These are phyloP conservation scores for Vulpes vulpes DNA, from an alignment of 2,113 vertebrate species.

Conservation along the genomic window DNA sequence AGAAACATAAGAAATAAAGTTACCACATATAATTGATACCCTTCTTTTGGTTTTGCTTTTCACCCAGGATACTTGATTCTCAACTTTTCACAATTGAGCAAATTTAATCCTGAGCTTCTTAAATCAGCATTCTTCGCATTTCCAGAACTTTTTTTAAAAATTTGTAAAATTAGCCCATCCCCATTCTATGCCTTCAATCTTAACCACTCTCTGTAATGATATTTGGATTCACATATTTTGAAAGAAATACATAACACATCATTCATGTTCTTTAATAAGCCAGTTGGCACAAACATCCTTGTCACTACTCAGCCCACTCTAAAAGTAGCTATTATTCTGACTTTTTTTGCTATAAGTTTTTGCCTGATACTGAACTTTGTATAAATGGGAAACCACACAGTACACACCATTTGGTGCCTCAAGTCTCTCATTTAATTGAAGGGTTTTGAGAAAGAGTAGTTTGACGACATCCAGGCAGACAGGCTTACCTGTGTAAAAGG, in stretches of 20 bases:
- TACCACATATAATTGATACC: not conserved
- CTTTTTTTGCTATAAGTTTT: not conserved
- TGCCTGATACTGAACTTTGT: not conserved
- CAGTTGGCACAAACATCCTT: not conserved
- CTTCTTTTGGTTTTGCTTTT: not conserved
- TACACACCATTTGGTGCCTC: not conserved
- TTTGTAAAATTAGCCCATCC: not conserved
- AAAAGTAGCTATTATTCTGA: not conserved
- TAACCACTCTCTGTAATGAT: not conserved
- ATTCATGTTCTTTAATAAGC: not conserved
- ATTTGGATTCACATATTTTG: not conserved
- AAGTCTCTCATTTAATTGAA: not conserved
- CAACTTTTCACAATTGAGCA: not conserved
- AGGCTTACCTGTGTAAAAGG: not conserved
- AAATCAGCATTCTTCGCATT: not conserved
- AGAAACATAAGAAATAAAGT: not conserved
- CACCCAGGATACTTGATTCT: constrained; percentile 37
- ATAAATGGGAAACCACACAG: not conserved
- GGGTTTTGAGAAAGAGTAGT: not conserved
- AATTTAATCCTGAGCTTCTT: not conserved
- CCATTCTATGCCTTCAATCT: not conserved
- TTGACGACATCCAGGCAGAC: not conserved
- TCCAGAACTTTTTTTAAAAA: not conserved
- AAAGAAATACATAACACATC: not conserved
- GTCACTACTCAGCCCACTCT: not conserved